Percentiles rank a stretch among this genome's conserved stretches.
Evolutionary conservation across 2,888 invertebrate species (phyloP).

Genomic region (Heliconius ethilla): DNA sequence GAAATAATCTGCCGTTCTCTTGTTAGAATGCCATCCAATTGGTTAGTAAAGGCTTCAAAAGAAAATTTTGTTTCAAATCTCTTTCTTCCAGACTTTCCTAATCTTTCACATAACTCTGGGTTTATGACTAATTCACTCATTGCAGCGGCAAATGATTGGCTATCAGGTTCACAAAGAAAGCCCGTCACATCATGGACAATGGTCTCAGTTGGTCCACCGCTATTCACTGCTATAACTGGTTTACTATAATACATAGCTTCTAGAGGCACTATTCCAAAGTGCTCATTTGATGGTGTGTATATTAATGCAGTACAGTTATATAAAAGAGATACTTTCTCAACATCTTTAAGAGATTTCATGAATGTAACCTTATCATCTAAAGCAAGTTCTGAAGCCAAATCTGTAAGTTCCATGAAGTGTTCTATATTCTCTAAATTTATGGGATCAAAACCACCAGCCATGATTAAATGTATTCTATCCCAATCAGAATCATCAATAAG

Average conservation of each 20-base stretch:
- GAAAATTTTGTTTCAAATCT: conserved; percentile 92
- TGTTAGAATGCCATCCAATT: conserved; percentile 82
- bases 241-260: conserved; percentile 98
- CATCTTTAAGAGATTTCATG: conserved; percentile 93
- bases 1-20: conserved; percentile 73
- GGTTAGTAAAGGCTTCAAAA: conserved; percentile 88
- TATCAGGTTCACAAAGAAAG: conserved; percentile 87
- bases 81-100: conserved; percentile 89
- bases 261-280: conserved; percentile 99
- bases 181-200: conserved; percentile 90
- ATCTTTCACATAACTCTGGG: conserved; percentile 81
- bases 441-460: conserved; percentile 98
- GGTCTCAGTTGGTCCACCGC: conserved; percentile 98
- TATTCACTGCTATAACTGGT: conserved; percentile 97
- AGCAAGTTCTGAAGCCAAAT: conserved; percentile 84
- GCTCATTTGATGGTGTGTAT: conserved; percentile 98
- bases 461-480: conserved; percentile 88
- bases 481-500: conserved; percentile 81
- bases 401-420: conserved; percentile 89
- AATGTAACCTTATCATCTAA: conserved; percentile 89
- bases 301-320: conserved; percentile 88
- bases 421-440: conserved; percentile 93
- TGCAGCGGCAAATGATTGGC: conserved; percentile 88
- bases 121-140: conserved; percentile 87
- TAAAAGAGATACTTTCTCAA: conserved; percentile 91